phyloP scores from a whole-genome alignment of 2,797 vertebrate genomes.

The Eulemur rubriventer region DNA sequence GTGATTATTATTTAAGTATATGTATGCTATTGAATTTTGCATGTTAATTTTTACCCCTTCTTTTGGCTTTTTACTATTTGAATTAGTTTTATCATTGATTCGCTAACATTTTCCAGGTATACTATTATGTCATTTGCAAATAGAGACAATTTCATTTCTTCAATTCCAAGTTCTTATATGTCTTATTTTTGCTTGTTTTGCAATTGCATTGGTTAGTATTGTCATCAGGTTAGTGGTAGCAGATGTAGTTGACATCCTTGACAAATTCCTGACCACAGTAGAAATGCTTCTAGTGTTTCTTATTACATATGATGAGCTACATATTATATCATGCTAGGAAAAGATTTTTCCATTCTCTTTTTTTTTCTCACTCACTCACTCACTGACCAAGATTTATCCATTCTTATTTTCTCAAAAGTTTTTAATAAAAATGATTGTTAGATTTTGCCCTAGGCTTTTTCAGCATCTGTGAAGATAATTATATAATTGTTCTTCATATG shows the following conservation, averaged over 20 bases:
- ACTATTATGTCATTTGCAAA: background rate
- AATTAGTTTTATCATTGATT: background rate
- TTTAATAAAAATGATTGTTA: background rate
- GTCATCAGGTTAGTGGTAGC: background rate
- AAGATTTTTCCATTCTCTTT: background rate
- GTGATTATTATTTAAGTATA: background rate
- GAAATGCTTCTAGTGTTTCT: background rate
- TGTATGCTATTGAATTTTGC: background rate
- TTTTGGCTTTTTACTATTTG: background rate
- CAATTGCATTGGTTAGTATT: background rate
- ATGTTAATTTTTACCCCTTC: background rate
- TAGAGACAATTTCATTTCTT: background rate
- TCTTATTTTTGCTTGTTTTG: background rate
- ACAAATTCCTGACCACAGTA: background rate
- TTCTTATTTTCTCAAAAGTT: background rate
- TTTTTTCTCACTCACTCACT: too few relatives aligned
- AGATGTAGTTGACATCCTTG: background rate
- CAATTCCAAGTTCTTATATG: background rate
- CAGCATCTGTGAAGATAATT: background rate
- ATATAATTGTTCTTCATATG: background rate
- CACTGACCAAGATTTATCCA: background rate
- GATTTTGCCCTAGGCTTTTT: background rate
- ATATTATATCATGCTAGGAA: background rate
- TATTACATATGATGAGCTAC: background rate
- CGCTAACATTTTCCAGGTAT: background rate